A percentile compares a stretch with the other conserved stretches of the same genome.
These are phyloP conservation scores for Paguma larvata DNA, from an alignment of 2,797 vertebrate species.

Conservation along the genomic window DNA sequence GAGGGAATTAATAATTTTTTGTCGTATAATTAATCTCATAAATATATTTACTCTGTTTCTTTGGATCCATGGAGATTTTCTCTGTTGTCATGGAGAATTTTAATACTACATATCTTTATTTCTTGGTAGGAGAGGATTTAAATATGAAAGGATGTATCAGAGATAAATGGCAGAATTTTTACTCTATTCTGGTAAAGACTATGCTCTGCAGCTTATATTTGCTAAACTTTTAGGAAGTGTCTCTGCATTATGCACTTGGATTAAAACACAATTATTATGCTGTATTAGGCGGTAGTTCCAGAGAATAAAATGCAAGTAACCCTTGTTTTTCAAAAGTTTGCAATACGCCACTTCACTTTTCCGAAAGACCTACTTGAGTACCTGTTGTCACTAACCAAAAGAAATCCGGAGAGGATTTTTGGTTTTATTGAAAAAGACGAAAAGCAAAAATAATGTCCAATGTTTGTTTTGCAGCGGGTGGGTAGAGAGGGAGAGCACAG, in stretches of 20 bases:
- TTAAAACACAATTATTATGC: background rate
- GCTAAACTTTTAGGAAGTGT: background rate
- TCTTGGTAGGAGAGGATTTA: background rate
- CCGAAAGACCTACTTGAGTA: background rate
- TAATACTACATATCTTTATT: background rate
- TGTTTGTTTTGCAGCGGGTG: background rate
- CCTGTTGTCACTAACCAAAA: background rate
- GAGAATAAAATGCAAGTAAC: background rate
- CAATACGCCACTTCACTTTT: background rate
- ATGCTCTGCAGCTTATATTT: background rate
- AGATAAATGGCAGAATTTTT: background rate
- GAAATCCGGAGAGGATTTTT: background rate
- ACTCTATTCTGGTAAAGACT: background rate
- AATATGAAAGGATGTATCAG: background rate
- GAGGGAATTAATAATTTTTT: conserved; percentile 53
- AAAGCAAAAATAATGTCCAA: background rate
- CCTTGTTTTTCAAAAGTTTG: background rate
- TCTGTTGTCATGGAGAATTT: background rate
- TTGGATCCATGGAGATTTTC: background rate
- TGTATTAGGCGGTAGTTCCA: background rate
- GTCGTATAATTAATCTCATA: conserved; percentile 55
- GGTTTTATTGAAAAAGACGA: background rate
- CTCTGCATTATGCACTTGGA: background rate
- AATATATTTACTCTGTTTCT: conserved; percentile 44
- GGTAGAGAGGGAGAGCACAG: background rate